Percentiles rank a stretch among this genome's conserved stretches.
These are phyloP conservation scores for Pelobates cultripes DNA, from an alignment of 2,797 vertebrate species.

Conservation along the genomic window DNA sequence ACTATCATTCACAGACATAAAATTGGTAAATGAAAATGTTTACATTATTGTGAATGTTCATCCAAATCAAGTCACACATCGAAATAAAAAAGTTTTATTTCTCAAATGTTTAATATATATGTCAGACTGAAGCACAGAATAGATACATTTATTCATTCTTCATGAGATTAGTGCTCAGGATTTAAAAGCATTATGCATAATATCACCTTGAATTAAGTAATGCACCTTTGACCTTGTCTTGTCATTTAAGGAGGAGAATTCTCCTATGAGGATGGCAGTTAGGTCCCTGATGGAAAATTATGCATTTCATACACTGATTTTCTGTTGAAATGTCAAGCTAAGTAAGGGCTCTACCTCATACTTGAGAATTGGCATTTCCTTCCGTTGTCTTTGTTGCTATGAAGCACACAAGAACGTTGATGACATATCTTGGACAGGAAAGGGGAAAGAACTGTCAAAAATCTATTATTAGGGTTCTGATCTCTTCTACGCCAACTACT, in stretches of 20 bases:
- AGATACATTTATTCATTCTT: neutral
- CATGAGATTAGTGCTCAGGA: constrained; percentile 60
- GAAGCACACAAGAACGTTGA: constrained; percentile 78
- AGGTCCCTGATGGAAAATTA: constrained; percentile 80
- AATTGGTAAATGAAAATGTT: neutral
- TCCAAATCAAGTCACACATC: neutral
- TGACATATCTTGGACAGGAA: constrained; percentile 80
- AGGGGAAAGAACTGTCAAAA: constrained; percentile 77
- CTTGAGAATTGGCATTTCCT: constrained; percentile 79
- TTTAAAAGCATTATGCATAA: constrained; percentile 64
- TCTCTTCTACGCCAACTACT: constrained; percentile 71
- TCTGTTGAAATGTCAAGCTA: constrained; percentile 80
- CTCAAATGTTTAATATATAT: constrained; percentile 11
- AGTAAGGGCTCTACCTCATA: constrained; percentile 76
- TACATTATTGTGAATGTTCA: neutral
- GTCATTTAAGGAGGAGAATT: constrained; percentile 69
- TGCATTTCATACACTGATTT: constrained; percentile 80
- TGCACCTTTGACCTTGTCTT: constrained; percentile 73
- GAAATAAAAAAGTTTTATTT: neutral
- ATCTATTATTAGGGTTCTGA: constrained; percentile 82
- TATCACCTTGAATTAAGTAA: constrained; percentile 65
- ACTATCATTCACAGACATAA: too few species aligned
- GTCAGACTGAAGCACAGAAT: neutral
- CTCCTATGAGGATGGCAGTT: constrained; percentile 73
- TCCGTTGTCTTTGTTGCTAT: constrained; percentile 79